Evolutionary conservation across 2,888 invertebrate species (phyloP), one percentile per base, ranked within the genome.

Genomic region (Athrips mouffetella): DNA sequence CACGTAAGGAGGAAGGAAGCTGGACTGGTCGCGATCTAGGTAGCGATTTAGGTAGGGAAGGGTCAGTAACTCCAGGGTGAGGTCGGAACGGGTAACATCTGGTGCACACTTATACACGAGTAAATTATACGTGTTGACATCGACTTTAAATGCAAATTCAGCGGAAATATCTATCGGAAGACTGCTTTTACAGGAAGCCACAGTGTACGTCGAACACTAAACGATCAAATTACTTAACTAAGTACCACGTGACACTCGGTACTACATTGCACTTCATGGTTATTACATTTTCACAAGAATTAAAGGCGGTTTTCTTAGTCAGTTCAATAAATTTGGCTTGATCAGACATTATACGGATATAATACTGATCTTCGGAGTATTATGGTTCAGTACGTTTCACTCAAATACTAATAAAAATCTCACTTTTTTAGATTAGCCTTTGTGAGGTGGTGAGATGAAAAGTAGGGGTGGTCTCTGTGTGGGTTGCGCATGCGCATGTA

Each of bases 131-230:
- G 74, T 58, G 65, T 67, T 66, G 73, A 80, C 73, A 79, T 73
- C 73, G 72, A 78, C 73, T 78, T 79, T 82, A 82, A 87, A 86
- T 84, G 84, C 85, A 80, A 76, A 73, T 60, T 76, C 71, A 80
- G 79, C 78, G 77, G 83, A 83, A 83, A 85, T 72, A 86, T 73
- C 84, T 86, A 86, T 82, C 85, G 88, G 88, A 88, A 88, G 88
- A 88, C 88, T 84, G 85, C 76, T 76, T 80, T 86, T 71, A 80
- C 77, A 85, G 88, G 87, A 88, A 88, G 87, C 87, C 87, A 86
- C 80, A 73, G 78, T 76, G 79, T 79, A 76, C 68, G 72, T 73
- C 80, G 76, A 80, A 80, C 80, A 77, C 79, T 79, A 80, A 70
- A 77, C 73, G 76, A 78, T 75, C 76, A 72, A 67, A 65, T 65